Evolutionary conservation across 2,888 invertebrate species (phyloP).

Genomic region (Eupithecia insigniata): DNA sequence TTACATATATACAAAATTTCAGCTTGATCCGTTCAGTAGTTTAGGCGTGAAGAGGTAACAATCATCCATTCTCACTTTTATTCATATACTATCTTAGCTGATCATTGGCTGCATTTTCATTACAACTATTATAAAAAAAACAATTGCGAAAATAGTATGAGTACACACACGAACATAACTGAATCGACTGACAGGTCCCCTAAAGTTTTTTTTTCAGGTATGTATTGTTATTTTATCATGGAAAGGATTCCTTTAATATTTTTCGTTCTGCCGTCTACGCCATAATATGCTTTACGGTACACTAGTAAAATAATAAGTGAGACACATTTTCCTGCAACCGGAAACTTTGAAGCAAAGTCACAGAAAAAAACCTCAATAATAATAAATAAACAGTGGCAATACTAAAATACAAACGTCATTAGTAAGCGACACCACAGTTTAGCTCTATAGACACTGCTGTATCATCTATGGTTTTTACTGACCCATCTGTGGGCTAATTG

Average conservation of each 20-base stretch:
- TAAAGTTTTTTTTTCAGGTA: background rate
- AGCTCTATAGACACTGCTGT: slow-evolving; percentile 24
- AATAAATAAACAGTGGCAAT: slow-evolving; percentile 59
- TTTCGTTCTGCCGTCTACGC: background rate
- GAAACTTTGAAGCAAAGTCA: slow-evolving; percentile 2
- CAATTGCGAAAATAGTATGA: too few relatives aligned
- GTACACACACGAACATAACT: too few relatives aligned
- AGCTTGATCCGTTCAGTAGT: too few relatives aligned
- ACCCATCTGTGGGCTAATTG: slow-evolving; percentile 65
- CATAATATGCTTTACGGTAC: background rate
- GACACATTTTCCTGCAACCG: background rate
- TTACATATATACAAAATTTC: too few relatives aligned
- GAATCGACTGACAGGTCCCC: too few relatives aligned
- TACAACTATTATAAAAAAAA: too few relatives aligned
- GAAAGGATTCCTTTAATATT: background rate
- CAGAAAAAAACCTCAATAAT: slow-evolving; percentile 20
- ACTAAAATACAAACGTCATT: slow-evolving; percentile 62
- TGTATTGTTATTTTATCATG: background rate
- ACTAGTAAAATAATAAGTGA: background rate
- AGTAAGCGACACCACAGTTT: slow-evolving; percentile 54
- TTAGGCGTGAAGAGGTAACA: too few relatives aligned
- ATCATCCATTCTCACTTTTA: too few relatives aligned
- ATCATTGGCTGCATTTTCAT: too few relatives aligned
- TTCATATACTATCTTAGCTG: too few relatives aligned
- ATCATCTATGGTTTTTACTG: slow-evolving; percentile 50